Evolutionary conservation across 2,888 invertebrate genomes (phyloP).

Genomic region (Leucoptera coffeella): DNA sequence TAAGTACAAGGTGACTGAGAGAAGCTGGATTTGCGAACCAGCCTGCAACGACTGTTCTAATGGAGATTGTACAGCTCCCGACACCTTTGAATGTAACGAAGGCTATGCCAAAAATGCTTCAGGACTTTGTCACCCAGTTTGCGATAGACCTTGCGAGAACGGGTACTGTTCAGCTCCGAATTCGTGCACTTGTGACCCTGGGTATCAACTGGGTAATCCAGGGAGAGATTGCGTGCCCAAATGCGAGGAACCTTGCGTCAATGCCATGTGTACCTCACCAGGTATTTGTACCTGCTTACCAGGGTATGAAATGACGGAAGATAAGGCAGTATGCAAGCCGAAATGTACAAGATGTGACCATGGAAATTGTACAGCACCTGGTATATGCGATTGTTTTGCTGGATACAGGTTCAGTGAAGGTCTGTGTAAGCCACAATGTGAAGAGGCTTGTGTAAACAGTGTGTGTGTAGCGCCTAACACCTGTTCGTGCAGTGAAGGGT

Average conservation of each 20-base stretch:
- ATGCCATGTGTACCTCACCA: constrained; percentile 13
- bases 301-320: constrained; percentile 9
- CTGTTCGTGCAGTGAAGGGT: constrained; percentile 20
- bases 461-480: constrained; percentile 16
- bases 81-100: constrained; percentile 8
- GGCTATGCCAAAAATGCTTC: constrained; percentile 9
- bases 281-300: constrained; percentile 11
- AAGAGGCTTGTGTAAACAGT: constrained; percentile 17
- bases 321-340: constrained; percentile 13
- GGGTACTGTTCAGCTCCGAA: constrained; percentile 20
- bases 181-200: constrained; percentile 17
- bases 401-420: constrained; percentile 9
- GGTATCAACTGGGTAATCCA: constrained; percentile 13
- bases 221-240: constrained; percentile 14
- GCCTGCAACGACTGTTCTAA: constrained; percentile 12
- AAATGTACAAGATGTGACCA: constrained; percentile 12
- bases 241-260: constrained; percentile 9
- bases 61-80: constrained; percentile 15
- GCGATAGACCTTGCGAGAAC: constrained; percentile 16
- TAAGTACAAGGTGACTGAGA: constrained; percentile 9
- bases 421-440: constrained; percentile 21
- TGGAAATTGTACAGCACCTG: constrained; percentile 15
- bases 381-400: constrained; percentile 8
- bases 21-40: constrained; percentile 13
- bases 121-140: constrained; percentile 20